Evolutionary conservation across 2,797 vertebrate species (phyloP).

Genomic region (Artibeus lituratus): DNA sequence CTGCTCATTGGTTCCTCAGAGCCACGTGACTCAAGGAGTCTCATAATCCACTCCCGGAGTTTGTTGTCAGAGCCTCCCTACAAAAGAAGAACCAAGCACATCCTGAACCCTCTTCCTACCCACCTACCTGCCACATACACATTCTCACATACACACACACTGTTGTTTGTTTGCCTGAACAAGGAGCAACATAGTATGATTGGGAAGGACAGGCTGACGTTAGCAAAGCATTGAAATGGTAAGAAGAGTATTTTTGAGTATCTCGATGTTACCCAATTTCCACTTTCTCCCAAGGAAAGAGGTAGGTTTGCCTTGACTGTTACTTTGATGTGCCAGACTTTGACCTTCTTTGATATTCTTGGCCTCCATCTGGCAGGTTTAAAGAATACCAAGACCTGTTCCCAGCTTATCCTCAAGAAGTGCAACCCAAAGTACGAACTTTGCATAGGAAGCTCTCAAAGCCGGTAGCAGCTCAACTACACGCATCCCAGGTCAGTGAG

Average conservation of each 20-base stretch:
- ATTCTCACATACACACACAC: not conserved
- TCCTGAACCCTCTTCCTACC: not conserved
- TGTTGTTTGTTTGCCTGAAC: not conserved
- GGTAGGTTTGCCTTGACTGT: not conserved
- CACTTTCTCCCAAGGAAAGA: not conserved
- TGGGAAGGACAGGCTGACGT: not conserved
- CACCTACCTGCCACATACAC: not conserved
- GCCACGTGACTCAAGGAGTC: not conserved
- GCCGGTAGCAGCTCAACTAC: rapidly evolving
- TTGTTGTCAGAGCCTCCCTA: not conserved
- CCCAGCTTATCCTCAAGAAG: not conserved
- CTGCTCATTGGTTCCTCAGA: not conserved
- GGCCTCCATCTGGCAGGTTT: slow-evolving; percentile 69
- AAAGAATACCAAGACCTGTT: slow-evolving; percentile 76
- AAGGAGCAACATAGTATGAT: not conserved
- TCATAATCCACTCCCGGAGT: not conserved
- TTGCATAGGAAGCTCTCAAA: slow-evolving; percentile 27
- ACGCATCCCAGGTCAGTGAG: slow-evolving; percentile 71
- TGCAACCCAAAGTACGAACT: rapidly evolving
- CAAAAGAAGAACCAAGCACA: not conserved
- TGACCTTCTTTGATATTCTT: not conserved
- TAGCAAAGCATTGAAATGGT: not conserved
- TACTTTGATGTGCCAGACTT: not conserved
- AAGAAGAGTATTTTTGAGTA: not conserved
- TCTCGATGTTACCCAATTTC: not conserved